Conservation (phyloP, 2,888 invertebrate species). For the Tetragnatha montana region DNA sequence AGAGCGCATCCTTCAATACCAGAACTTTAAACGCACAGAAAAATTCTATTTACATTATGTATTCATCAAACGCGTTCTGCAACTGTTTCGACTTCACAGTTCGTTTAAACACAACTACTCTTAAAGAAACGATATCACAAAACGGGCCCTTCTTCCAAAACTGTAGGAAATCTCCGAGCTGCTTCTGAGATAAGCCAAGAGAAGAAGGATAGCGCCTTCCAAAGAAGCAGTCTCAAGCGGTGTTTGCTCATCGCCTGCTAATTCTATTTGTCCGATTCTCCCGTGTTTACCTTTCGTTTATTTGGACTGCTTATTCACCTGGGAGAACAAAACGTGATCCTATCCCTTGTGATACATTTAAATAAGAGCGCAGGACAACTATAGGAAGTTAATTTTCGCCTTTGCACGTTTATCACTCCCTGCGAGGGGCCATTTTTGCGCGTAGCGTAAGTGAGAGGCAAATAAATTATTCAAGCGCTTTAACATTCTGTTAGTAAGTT, state of each 20-base stretch:
- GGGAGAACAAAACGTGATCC: neutral
- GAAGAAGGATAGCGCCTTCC: neutral
- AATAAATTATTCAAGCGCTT: neutral
- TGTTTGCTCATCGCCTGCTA: slow-evolving; percentile 3
- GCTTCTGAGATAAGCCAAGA: neutral
- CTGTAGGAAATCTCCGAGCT: neutral
- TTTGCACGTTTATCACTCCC: neutral
- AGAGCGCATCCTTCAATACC: too few relatives aligned
- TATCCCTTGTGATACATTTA: neutral
- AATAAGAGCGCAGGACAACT: neutral
- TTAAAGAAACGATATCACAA: neutral
- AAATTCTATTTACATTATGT: too few relatives aligned
- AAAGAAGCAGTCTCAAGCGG: neutral
- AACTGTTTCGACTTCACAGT: too few relatives aligned
- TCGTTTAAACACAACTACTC: neutral
- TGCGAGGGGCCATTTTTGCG: neutral
- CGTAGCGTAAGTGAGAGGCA: neutral
- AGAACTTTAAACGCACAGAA: too few relatives aligned
- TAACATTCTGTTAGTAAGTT: neutral
- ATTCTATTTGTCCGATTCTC: slow-evolving; percentile 12
- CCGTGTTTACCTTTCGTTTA: neutral
- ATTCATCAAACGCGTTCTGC: too few relatives aligned
- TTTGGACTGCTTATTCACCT: neutral
- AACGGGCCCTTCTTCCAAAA: neutral
- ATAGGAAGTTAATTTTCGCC: neutral